Percentiles rank a stretch among this genome's conserved stretches.
These are phyloP conservation scores for Euplagia quadripunctaria DNA, from an alignment of 2,888 invertebrate genomes.

Conservation along the genomic window DNA sequence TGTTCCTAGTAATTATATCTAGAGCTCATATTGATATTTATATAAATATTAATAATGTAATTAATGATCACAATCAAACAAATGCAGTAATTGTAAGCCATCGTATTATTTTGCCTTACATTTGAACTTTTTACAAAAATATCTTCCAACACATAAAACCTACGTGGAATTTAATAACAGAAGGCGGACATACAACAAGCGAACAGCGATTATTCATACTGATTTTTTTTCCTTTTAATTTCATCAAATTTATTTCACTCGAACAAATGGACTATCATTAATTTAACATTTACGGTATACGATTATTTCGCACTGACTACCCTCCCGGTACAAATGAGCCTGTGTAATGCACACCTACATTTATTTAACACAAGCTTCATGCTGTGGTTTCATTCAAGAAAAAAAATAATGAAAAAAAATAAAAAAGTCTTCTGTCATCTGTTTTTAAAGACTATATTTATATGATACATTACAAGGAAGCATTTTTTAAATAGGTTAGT, in stretches of 20 bases:
- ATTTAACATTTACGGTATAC: conserved; percentile 72
- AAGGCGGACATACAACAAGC: conserved; percentile 58
- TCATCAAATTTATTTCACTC: conserved; percentile 79
- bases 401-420: not conserved
- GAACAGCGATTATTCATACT: conserved; percentile 64
- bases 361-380: conserved; percentile 20
- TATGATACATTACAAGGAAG: too few species aligned
- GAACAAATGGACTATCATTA: conserved; percentile 72
- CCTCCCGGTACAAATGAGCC: conserved; percentile 52
- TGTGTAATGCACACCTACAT: conserved; percentile 48
- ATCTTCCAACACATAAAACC: conserved; percentile 47
- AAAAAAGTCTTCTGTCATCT: too few species aligned
- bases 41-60: conserved; percentile 3
- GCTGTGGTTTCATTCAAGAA: conserved; percentile 1
- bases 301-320: conserved; percentile 62
- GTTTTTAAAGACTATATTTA: too few species aligned
- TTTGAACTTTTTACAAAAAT: conserved; percentile 27
- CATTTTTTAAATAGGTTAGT: too few species aligned
- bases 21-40: not conserved
- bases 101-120: not conserved
- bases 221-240: conserved; percentile 71
- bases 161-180: conserved; percentile 59
- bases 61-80: conserved; percentile 5
- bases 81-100: conserved; percentile 8
- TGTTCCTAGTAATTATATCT: not conserved